Evolutionary conservation across 2,113 vertebrate genomes (phyloP).

Genomic region (Triplophysa rosa): DNA sequence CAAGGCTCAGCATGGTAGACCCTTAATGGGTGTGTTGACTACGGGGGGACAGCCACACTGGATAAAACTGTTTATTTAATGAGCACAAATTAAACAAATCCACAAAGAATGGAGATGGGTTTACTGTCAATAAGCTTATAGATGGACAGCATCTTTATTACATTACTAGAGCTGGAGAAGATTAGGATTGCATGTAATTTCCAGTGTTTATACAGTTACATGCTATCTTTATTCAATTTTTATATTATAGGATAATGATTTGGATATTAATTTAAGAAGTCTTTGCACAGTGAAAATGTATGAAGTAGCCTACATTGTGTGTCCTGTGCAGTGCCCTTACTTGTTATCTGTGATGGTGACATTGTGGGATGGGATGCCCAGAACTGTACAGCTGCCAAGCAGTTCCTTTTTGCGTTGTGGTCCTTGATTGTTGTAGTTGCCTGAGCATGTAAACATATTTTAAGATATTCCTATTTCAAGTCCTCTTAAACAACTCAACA

Average conservation of each 20-base stretch:
- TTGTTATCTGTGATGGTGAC: slow-evolving; percentile 85
- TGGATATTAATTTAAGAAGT: not conserved
- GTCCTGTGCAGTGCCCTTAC: slow-evolving; percentile 71
- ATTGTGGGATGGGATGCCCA: slow-evolving; percentile 83
- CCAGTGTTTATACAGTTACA: not conserved
- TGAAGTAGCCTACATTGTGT: not conserved
- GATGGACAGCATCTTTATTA: slow-evolving; percentile 20
- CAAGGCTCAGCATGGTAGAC: slow-evolving; percentile 19
- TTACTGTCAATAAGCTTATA: slow-evolving; percentile 25
- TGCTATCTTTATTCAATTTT: no score
- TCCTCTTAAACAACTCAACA: not conserved
- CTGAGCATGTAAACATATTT: slow-evolving; percentile 64
- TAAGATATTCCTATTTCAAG: not conserved
- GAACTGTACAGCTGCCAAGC: slow-evolving; percentile 82
- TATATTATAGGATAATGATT: no score
- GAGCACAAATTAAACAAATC: not conserved
- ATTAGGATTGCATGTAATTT: not conserved
- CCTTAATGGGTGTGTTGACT: slow-evolving; percentile 43
- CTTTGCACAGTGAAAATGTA: not conserved
- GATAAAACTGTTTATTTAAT: slow-evolving; percentile 33
- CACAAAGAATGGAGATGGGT: not conserved
- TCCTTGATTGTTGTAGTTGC: slow-evolving; percentile 93
- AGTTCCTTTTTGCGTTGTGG: slow-evolving; percentile 87
- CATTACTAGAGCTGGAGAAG: not conserved
- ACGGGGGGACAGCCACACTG: slow-evolving; percentile 5